Percentiles rank a stretch among this genome's conserved stretches.
phyloP scores from a whole-genome alignment of 1,140 invertebrate genomes.

The Protaetia brevitarsis region DNA sequence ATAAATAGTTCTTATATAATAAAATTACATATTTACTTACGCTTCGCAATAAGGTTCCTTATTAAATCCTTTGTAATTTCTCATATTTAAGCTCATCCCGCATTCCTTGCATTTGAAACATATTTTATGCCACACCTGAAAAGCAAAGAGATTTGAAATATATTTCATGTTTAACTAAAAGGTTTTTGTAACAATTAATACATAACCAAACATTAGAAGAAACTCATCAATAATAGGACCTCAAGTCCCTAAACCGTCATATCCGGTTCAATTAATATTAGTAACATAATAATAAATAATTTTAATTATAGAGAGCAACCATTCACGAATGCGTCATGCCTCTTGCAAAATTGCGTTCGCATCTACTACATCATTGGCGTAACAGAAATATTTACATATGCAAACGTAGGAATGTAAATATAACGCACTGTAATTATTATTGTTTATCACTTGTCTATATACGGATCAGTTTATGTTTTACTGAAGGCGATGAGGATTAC shows the following conservation, averaged over 20 bases:
- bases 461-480: no score
- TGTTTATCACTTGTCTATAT: no score
- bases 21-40: constrained; percentile 66
- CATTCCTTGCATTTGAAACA: constrained; percentile 99
- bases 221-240: neutral
- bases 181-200: no score
- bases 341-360: no score
- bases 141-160: constrained; percentile 42
- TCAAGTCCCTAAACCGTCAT: no score
- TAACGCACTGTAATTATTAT: no score
- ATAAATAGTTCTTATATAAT: neutral
- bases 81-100: constrained; percentile 97
- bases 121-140: constrained; percentile 95
- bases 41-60: constrained; percentile 98
- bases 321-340: no score
- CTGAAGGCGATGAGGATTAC: no score
- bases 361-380: no score
- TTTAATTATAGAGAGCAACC: neutral
- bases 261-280: neutral
- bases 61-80: constrained; percentile 98
- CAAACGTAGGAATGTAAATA: no score
- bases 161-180: no score
- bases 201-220: neutral
- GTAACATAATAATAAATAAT: neutral
- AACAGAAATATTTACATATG: no score